Evolutionary conservation across 2,797 vertebrate species (phyloP), one percentile per base, ranked within the genome.

Genomic region (Poecilia wingei): DNA sequence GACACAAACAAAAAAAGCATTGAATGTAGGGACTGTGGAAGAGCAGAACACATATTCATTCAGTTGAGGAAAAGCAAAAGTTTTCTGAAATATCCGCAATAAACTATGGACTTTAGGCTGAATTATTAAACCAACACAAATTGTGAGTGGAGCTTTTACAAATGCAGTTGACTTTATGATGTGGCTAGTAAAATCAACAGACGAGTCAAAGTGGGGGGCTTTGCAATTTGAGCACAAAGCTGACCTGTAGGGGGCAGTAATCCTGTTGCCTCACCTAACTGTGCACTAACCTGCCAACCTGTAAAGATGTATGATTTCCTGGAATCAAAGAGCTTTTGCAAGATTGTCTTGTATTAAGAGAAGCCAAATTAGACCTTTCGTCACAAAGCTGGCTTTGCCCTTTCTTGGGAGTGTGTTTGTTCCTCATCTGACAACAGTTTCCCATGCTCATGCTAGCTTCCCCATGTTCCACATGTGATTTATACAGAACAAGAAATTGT

Each of bases 351-450:
- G 72, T 73, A 64, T 76, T 82, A 90, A 85, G 73, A 80, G 46
- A 82, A 57, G 73, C 68, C 49, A 22, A 76, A 83, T 16, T 20
- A 41, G 7, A 86, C 51, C 64, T 78, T 84, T 72, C 18, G 9
- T 75, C 70, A 89, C 79, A 91, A 92, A 88, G 86, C 72, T 59
- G 55, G 79, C 86, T 89, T 90, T 91, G 91, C 89, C n/a, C 74
- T 82, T 72, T 53, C 36, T 47, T 74, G 69, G 36, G 36, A 28
- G n/a, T 81, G 82, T 78, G 66, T 82, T 81, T 79, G 41, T 74
- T 47, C 77, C 43, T 49, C 68, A 31, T 64, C 31, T 73, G 71
- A 74, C 76, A 41, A 6, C 28, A 25, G 39, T 49, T 82, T 74
- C 51, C n/a, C 46, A 33, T 61, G 16, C 70, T 45, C 33, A 0